Percentiles rank a stretch among this genome's conserved stretches.
These are phyloP conservation scores for Indri indri DNA, from an alignment of 2,113 vertebrate genomes.

Conservation along the genomic window DNA sequence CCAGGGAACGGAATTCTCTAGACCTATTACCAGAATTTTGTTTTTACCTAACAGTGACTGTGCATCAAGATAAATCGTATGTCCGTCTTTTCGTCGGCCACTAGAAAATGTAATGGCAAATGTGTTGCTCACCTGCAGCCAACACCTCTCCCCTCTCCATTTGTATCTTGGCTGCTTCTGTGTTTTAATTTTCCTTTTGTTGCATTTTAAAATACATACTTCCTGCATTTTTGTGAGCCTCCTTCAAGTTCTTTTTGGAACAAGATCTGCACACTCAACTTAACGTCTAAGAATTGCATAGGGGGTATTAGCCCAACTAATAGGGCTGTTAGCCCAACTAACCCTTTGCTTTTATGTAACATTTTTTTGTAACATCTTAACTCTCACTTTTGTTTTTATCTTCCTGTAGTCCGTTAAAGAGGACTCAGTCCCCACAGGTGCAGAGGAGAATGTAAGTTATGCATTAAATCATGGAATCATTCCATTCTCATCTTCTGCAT, in stretches of 20 bases:
- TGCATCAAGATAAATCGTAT: rapidly evolving
- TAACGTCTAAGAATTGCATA: too few relatives aligned
- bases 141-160: too few relatives aligned
- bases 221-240: neutral
- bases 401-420: conserved; percentile 68
- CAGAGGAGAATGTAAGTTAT: conserved; percentile 70
- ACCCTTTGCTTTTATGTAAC: neutral
- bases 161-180: neutral
- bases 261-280: neutral
- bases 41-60: neutral
- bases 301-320: too few relatives aligned
- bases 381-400: conserved; percentile 58
- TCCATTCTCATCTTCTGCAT: neutral
- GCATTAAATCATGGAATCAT: neutral
- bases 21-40: neutral
- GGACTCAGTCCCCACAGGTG: conserved; percentile 53
- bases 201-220: neutral
- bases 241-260: neutral
- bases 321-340: neutral
- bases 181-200: neutral
- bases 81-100: neutral
- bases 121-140: rapidly evolving
- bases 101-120: neutral
- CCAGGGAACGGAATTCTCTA: neutral
- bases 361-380: neutral